A percentile compares a stretch with the other conserved stretches of the same genome.
Evolutionary conservation across 37 sponge, comb jelly and placozoan genomes (phyloP).

Genomic region (Ephydatia muelleri): DNA sequence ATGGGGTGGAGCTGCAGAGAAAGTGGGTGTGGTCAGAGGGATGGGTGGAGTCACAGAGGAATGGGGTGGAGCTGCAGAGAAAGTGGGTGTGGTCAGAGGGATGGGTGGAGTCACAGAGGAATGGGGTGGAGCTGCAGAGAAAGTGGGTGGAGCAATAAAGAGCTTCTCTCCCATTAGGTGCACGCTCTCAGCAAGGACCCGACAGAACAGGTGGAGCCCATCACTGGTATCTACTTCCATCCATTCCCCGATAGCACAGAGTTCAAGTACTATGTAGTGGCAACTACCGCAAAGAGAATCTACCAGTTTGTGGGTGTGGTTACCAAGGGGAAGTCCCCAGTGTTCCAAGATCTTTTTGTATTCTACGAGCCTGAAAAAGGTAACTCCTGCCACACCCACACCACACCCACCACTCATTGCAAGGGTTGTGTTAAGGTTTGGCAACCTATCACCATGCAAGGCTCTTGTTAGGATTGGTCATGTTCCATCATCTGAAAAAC

Average conservation of each 20-base stretch:
- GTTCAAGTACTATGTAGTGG: conserved; percentile 20
- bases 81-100: too few species aligned
- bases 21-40: too few species aligned
- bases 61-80: background rate
- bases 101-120: too few species aligned
- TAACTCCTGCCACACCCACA: too few species aligned
- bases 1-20: too few species aligned
- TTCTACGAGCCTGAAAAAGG: conserved; percentile 18
- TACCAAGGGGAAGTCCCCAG: conserved; percentile 25
- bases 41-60: background rate
- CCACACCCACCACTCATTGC: too few species aligned
- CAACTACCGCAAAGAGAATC: conserved; percentile 60
- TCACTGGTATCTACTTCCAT: conserved; percentile 49
- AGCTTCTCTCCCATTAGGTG: background rate
- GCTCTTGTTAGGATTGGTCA: too few species aligned
- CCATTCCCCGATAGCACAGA: conserved; percentile 1
- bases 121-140: too few species aligned
- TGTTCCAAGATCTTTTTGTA: conserved; percentile 42
- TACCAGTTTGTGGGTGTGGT: conserved; percentile 88
- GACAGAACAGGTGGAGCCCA: conserved; percentile 30
- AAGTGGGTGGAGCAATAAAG: background rate
- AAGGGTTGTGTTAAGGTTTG: too few species aligned
- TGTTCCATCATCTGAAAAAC: too few species aligned
- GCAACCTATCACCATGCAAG: too few species aligned
- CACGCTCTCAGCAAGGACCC: background rate